Percentiles rank a stretch among this genome's conserved stretches.
Evolutionary conservation across 2,113 vertebrate genomes (phyloP).

Genomic region (rabbit (Oryctolagus cuniculus)): mOryCun1.1 NC_091438.1:61081001-61081500

Average conservation of each 20-base stretch:
- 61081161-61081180: constrained; percentile 38
- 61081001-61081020: no score
- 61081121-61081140: neutral
- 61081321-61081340: constrained; percentile 22
- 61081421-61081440: neutral
- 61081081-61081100: neutral
- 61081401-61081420: constrained; percentile 40
- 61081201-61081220: neutral
- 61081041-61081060: constrained; percentile 48
- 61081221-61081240: neutral
- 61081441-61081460: constrained; percentile 17
- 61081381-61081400: constrained; percentile 18
- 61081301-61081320: neutral
- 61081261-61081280: neutral
- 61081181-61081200: neutral
- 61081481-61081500: neutral
- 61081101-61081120: constrained; percentile 18
- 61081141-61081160: constrained; percentile 2
- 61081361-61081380: constrained; percentile 56
- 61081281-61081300: neutral
- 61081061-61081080: constrained; percentile 49
- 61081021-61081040: neutral
- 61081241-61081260: neutral
- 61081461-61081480: neutral
- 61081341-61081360: constrained; percentile 28